A percentile compares a stretch with the other conserved stretches of the same genome.
phyloP scores from a whole-genome alignment of 2,888 invertebrate species.

The Cataglyphis albicans region DNA sequence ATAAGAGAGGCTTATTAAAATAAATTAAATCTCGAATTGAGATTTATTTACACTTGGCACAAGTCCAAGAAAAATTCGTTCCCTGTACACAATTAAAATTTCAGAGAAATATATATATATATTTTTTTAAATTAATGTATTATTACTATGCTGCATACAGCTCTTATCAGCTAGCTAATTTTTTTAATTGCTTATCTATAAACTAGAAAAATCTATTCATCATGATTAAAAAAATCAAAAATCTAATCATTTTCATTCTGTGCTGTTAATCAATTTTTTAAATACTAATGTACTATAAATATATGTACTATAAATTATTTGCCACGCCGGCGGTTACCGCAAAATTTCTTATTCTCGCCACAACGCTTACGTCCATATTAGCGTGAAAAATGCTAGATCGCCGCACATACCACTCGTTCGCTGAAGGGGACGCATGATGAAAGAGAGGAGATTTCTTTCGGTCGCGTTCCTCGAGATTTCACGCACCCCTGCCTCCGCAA shows the following conservation, averaged over 20 bases:
- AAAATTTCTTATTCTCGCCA: not conserved
- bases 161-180: too few relatives aligned
- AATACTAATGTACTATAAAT: not conserved
- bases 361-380: not conserved
- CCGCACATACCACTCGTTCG: not conserved
- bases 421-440: not conserved
- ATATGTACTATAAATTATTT: not conserved
- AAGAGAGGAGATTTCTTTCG: not conserved
- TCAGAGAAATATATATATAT: too few relatives aligned
- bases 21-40: too few relatives aligned
- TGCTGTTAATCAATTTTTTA: not conserved
- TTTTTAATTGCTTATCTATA: not conserved
- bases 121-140: too few relatives aligned
- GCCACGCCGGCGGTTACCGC: not conserved
- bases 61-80: too few relatives aligned
- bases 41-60: too few relatives aligned
- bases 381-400: not conserved
- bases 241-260: not conserved
- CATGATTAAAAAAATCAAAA: not conserved
- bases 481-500: not conserved
- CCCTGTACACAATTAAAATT: too few relatives aligned
- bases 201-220: not conserved
- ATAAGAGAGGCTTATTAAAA: too few relatives aligned
- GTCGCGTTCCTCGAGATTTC: not conserved
- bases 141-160: too few relatives aligned